Conservation (phyloP, 2,113 vertebrate genomes). For the Bettongia penicillata region DNA sequence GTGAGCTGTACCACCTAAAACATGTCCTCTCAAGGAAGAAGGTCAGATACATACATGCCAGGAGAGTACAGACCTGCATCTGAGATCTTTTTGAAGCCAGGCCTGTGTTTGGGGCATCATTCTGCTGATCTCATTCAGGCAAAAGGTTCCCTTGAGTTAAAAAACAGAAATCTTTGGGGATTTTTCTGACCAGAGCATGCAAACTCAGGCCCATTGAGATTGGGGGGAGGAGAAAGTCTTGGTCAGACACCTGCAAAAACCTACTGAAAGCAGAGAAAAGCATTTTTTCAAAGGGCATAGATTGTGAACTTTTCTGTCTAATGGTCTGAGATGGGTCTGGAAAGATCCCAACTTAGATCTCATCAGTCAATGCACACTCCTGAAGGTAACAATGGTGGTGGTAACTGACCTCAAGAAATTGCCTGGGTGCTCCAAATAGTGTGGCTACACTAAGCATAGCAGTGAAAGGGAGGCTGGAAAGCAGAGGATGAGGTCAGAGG, state of each 20-base stretch:
- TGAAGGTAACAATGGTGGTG: background rate
- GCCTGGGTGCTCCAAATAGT: background rate
- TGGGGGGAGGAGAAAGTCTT: background rate
- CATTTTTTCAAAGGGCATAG: background rate
- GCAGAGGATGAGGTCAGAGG: background rate
- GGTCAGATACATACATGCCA: background rate
- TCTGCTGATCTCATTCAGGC: background rate
- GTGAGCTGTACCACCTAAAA: background rate
- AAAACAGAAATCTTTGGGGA: background rate
- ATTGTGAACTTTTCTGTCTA: background rate
- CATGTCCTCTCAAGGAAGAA: background rate
- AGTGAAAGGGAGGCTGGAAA: background rate
- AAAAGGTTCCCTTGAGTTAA: background rate
- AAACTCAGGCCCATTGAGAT: background rate
- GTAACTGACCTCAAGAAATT: background rate
- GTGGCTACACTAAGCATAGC: too few species aligned
- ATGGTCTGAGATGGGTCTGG: background rate
- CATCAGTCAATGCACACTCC: background rate
- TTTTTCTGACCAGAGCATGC: background rate
- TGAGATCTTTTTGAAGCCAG: background rate
- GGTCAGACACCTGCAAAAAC: background rate
- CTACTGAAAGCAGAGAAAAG: background rate
- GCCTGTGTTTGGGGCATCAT: background rate
- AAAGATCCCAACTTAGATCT: background rate
- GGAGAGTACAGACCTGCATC: background rate